A percentile compares a stretch with the other conserved stretches of the same genome.
These are phyloP conservation scores for Pteronura brasiliensis DNA, from an alignment of 2,113 vertebrate species.

Conservation along the genomic window DNA sequence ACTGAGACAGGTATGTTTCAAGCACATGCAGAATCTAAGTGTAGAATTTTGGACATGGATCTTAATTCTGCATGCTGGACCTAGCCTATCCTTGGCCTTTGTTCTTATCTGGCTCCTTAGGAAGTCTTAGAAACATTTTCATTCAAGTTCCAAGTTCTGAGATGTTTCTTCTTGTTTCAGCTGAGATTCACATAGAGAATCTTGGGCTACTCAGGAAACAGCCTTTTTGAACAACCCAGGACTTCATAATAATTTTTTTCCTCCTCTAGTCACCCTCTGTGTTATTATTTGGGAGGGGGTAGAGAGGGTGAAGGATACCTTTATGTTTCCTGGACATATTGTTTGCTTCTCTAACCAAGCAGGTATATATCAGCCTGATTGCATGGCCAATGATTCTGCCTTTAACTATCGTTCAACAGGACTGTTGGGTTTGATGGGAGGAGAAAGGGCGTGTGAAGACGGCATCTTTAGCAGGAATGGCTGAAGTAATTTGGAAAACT, in stretches of 20 bases:
- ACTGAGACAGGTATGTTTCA: not conserved
- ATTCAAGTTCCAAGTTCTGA: not conserved
- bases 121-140: not conserved
- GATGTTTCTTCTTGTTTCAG: not conserved
- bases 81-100: not conserved
- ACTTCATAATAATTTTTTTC: not conserved
- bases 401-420: not conserved
- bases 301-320: not conserved
- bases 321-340: not conserved
- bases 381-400: no score
- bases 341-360: not conserved
- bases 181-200: not conserved
- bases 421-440: not conserved
- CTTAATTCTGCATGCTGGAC: not conserved
- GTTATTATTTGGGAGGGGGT: not conserved
- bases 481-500: not conserved
- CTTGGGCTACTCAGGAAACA: not conserved
- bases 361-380: not conserved
- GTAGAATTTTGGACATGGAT: not conserved
- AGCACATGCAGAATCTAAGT: not conserved
- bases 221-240: not conserved
- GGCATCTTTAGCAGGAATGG: not conserved
- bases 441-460: not conserved
- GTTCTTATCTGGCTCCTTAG: not conserved
- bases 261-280: not conserved